Evolutionary conservation across 2,797 vertebrate genomes (phyloP).

Genomic region (Labroides dimidiatus): DNA sequence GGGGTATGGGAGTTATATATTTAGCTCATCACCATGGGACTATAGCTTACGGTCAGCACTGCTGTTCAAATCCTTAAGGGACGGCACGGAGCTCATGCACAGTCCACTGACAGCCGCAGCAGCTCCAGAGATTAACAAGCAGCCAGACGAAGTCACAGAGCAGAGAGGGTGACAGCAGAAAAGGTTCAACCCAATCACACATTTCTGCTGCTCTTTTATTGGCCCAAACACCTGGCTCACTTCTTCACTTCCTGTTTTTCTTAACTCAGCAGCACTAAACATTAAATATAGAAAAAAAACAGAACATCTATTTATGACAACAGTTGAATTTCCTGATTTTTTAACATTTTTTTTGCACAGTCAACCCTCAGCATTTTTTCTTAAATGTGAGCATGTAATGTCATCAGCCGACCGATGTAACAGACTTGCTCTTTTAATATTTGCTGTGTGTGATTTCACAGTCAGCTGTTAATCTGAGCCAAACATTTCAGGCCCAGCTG

Average conservation of each 20-base stretch:
- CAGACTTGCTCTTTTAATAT: background rate
- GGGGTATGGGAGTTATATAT: conserved; percentile 42
- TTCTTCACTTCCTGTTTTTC: background rate
- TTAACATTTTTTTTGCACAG: background rate
- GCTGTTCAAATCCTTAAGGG: conserved; percentile 28
- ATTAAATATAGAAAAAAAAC: too few relatives aligned
- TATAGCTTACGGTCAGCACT: conserved; percentile 11
- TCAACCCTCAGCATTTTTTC: background rate
- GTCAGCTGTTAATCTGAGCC: conserved; percentile 1
- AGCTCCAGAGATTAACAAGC: conserved; percentile 10
- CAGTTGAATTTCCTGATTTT: background rate
- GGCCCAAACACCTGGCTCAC: background rate
- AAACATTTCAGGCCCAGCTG: conserved; percentile 45
- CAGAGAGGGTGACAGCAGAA: conserved; percentile 8
- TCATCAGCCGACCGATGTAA: background rate
- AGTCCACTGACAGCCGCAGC: conserved; percentile 3
- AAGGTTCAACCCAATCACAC: conserved; percentile 25
- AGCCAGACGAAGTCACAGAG: conserved; percentile 13
- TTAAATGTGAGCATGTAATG: background rate
- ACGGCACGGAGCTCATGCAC: conserved; percentile 4
- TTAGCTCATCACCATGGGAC: conserved; percentile 49
- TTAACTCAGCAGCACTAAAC: conserved; percentile 1
- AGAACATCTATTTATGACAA: too few relatives aligned
- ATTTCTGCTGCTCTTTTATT: conserved; percentile 6
- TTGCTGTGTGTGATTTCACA: background rate